A percentile compares a stretch with the other conserved stretches of the same genome.
Conservation (phyloP, 2,113 vertebrate genomes). For the Corythornis madagascariensis region DNA sequence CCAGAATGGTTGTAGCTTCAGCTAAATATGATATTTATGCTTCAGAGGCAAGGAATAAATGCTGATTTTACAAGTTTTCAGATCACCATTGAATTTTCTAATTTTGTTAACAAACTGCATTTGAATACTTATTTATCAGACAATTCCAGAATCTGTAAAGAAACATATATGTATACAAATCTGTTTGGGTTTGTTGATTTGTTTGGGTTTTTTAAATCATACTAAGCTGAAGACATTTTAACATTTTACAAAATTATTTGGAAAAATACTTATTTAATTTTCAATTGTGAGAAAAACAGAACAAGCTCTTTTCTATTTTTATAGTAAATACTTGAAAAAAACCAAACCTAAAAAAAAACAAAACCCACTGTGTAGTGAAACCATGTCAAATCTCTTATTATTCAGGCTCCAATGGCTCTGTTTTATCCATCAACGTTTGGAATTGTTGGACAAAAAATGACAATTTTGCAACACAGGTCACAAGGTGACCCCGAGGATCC, state of each 20-base stretch:
- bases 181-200: background rate
- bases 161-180: background rate
- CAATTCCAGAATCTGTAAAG: background rate
- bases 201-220: background rate
- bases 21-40: background rate
- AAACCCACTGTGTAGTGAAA: background rate
- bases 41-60: background rate
- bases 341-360: background rate
- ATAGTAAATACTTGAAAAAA: background rate
- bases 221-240: background rate
- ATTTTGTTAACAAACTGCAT: background rate
- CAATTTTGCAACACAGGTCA: constrained; percentile 88
- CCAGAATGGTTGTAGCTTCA: background rate
- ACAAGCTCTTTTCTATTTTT: background rate
- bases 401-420: constrained; percentile 94
- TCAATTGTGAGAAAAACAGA: background rate
- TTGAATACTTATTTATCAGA: background rate
- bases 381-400: background rate
- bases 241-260: background rate
- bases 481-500: constrained; percentile 95
- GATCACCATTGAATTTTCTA: background rate
- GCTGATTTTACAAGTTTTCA: background rate
- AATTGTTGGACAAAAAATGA: constrained; percentile 98
- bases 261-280: background rate
- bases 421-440: constrained; percentile 98